These are phyloP conservation scores for Spinibarbus caldwelli DNA, from an alignment of 2,797 vertebrate genomes.

Conservation along the genomic window DNA sequence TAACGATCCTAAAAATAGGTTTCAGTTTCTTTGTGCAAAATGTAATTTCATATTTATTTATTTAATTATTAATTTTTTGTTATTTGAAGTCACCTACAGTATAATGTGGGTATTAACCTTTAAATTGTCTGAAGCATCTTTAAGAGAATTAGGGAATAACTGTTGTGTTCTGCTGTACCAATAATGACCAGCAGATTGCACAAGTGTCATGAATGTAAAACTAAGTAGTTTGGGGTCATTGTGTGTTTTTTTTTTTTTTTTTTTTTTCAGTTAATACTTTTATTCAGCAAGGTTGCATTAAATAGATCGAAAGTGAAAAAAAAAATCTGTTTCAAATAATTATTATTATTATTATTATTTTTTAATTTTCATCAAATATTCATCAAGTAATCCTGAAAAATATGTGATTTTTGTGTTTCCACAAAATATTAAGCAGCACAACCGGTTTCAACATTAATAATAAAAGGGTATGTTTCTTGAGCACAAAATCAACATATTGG, in stretches of 20 bases:
- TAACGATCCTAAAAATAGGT: not conserved
- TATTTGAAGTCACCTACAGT: not conserved
- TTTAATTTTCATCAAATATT: too few relatives aligned
- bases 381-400: too few relatives aligned
- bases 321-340: not conserved
- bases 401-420: too few relatives aligned
- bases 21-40: not conserved
- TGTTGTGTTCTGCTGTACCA: slow-evolving; percentile 24
- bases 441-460: too few relatives aligned
- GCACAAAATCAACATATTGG: not conserved
- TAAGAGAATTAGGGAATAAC: not conserved
- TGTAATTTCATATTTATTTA: not conserved
- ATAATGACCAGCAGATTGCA: slow-evolving; percentile 51
- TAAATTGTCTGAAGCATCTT: not conserved
- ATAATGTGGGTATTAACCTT: not conserved
- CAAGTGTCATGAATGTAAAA: not conserved
- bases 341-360: too few relatives aligned
- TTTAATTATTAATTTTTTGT: too few relatives aligned
- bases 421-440: too few relatives aligned
- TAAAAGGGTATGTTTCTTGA: not conserved
- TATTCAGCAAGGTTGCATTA: not conserved
- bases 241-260: not conserved
- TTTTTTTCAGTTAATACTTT: not conserved
- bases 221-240: too few relatives aligned
- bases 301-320: not conserved